Conservation (phyloP, 2,797 vertebrate genomes). For the Amblyopsis hoosieri region DNA sequence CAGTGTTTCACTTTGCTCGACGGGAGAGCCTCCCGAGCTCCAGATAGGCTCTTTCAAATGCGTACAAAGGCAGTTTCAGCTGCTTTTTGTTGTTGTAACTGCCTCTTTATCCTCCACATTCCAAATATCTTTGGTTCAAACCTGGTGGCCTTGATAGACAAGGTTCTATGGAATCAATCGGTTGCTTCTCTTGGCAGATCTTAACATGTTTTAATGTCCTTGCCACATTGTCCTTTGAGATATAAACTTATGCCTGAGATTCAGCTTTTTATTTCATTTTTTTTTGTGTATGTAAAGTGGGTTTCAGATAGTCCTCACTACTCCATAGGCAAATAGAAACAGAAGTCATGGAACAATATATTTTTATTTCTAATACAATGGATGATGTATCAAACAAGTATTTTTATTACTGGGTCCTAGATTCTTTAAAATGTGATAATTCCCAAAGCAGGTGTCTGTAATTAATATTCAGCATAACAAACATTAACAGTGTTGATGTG, state of each 20-base stretch:
- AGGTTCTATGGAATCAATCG: slow-evolving; percentile 80
- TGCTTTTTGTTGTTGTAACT: slow-evolving; percentile 79
- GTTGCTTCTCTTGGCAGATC: slow-evolving; percentile 75
- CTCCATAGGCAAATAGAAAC: neutral
- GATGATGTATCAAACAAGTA: slow-evolving; percentile 56
- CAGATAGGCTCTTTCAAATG: slow-evolving; percentile 74
- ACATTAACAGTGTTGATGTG: slow-evolving; percentile 3
- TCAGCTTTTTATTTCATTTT: slow-evolving; percentile 65
- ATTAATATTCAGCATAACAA: slow-evolving; percentile 30
- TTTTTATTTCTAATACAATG: slow-evolving; percentile 19
- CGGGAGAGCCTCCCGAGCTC: slow-evolving; percentile 70
- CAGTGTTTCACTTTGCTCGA: slow-evolving; percentile 70
- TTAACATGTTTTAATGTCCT: slow-evolving; percentile 79
- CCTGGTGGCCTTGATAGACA: slow-evolving; percentile 80
- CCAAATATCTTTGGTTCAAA: slow-evolving; percentile 80
- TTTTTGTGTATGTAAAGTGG: slow-evolving; percentile 35
- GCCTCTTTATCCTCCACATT: slow-evolving; percentile 79
- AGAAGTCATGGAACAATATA: too few relatives aligned
- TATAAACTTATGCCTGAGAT: slow-evolving; percentile 67
- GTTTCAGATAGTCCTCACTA: slow-evolving; percentile 52
- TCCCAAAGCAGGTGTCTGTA: slow-evolving; percentile 42
- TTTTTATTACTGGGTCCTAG: slow-evolving; percentile 42
- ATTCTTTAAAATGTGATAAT: slow-evolving; percentile 2
- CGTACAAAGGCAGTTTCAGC: slow-evolving; percentile 76
- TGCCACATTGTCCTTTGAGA: slow-evolving; percentile 76